These are phyloP conservation scores for Drosophila neotestacea DNA, from an alignment of 2,888 invertebrate genomes.

Conservation along the genomic window DNA sequence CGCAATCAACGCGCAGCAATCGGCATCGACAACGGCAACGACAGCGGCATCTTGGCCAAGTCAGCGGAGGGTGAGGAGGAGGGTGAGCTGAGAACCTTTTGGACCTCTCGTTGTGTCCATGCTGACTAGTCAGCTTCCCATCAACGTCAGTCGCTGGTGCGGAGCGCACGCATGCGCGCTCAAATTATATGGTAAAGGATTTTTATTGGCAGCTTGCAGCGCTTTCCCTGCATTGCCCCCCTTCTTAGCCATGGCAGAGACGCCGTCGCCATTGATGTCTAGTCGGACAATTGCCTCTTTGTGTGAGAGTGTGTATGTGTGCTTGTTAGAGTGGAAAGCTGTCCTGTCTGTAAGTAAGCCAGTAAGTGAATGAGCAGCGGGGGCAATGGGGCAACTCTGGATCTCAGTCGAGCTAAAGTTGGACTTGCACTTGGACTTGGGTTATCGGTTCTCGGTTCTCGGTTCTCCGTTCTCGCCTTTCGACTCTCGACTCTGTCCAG, in stretches of 20 bases:
- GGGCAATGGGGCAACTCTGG: constrained; percentile 3
- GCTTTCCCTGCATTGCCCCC: constrained; percentile 45
- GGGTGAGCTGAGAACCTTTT: not conserved
- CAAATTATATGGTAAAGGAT: constrained; percentile 82
- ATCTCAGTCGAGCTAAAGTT: not conserved
- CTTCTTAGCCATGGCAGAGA: constrained; percentile 31
- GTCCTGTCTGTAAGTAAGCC: constrained; percentile 69
- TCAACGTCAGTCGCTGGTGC: constrained; percentile 67
- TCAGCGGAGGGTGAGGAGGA: not conserved
- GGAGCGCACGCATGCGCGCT: constrained; percentile 77
- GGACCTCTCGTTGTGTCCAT: constrained; percentile 22
- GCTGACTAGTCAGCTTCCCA: constrained; percentile 75
- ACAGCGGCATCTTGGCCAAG: constrained; percentile 1
- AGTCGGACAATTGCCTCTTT: constrained; percentile 42
- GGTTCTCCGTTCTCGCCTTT: constrained; percentile 7
- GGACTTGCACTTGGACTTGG: not conserved
- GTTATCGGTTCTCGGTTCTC: not conserved
- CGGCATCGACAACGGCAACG: constrained; percentile 62
- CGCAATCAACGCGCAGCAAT: constrained; percentile 80
- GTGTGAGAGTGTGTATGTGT: constrained; percentile 31
- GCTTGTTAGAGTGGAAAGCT: constrained; percentile 73
- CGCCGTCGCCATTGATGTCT: constrained; percentile 70
- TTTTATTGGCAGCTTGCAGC: constrained; percentile 81
- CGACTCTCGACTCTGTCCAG: constrained; percentile 50
- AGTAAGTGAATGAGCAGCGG: constrained; percentile 70